A percentile compares a stretch with the other conserved stretches of the same genome.
phyloP scores from a whole-genome alignment of 2,797 vertebrate genomes.

The Prionace glauca region DNA sequence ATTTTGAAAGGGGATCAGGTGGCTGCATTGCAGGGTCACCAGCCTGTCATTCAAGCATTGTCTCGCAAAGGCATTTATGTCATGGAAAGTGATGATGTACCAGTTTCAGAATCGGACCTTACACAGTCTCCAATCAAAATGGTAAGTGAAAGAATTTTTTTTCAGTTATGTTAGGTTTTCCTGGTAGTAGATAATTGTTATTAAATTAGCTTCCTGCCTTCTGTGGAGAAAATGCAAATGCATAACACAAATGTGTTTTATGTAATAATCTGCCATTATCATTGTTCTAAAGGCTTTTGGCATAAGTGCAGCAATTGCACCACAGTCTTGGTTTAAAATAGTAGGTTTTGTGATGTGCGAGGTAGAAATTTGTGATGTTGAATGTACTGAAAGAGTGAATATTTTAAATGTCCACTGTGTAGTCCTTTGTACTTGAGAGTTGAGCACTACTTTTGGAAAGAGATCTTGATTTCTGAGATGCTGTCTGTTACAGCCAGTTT shows the following conservation, averaged over 20 bases:
- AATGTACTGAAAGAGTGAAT: neutral
- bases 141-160: constrained; percentile 62
- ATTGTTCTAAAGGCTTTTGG: neutral
- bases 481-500: neutral
- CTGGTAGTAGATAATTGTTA: neutral
- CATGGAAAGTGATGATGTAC: constrained; percentile 85
- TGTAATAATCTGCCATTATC: neutral
- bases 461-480: neutral
- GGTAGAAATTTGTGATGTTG: neutral
- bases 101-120: constrained; percentile 81
- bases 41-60: constrained; percentile 84
- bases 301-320: neutral
- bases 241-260: neutral
- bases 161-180: neutral
- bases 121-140: constrained; percentile 84
- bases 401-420: neutral
- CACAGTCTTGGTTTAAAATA: neutral
- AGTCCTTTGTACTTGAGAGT: neutral
- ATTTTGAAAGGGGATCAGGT: constrained; percentile 93
- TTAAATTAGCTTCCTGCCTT: neutral
- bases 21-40: constrained; percentile 82
- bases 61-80: constrained; percentile 95
- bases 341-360: neutral
- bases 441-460: neutral
- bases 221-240: neutral